Evolutionary conservation across 2,113 vertebrate genomes (phyloP).

Genomic region (Cavia aperea): DNA sequence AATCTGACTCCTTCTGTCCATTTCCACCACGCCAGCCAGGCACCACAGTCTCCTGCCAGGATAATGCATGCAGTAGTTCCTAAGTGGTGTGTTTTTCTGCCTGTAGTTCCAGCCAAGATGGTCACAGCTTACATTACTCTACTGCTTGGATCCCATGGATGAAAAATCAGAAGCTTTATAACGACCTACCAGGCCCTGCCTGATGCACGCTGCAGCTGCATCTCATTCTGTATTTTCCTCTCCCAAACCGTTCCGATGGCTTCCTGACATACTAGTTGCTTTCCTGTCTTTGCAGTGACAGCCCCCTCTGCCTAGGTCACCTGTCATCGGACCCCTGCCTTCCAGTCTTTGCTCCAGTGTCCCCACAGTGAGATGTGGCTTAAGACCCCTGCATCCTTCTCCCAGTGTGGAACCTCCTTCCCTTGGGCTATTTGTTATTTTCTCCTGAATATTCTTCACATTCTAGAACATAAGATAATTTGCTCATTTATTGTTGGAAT

Average conservation of each 20-base stretch:
- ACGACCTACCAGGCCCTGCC: background rate
- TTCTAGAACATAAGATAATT: background rate
- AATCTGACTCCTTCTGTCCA: background rate
- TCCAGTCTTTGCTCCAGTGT: background rate
- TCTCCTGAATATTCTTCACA: background rate
- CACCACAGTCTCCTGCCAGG: background rate
- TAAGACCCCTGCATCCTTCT: background rate
- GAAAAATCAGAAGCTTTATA: background rate
- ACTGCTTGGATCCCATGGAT: background rate
- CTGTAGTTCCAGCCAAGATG: background rate
- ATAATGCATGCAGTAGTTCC: background rate
- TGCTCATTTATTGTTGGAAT: background rate
- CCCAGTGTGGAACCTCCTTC: background rate
- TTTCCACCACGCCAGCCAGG: background rate
- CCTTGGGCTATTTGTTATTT: background rate
- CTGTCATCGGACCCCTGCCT: background rate
- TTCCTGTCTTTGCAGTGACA: background rate
- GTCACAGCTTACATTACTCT: background rate
- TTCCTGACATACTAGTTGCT: background rate
- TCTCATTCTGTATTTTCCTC: background rate
- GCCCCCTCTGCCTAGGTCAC: background rate
- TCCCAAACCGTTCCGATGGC: background rate
- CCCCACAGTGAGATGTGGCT: background rate
- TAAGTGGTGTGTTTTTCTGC: background rate
- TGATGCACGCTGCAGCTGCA: too few species aligned